Conservation (phyloP, 2,888 invertebrate genomes). For the Hoplodrina ambigua region DNA sequence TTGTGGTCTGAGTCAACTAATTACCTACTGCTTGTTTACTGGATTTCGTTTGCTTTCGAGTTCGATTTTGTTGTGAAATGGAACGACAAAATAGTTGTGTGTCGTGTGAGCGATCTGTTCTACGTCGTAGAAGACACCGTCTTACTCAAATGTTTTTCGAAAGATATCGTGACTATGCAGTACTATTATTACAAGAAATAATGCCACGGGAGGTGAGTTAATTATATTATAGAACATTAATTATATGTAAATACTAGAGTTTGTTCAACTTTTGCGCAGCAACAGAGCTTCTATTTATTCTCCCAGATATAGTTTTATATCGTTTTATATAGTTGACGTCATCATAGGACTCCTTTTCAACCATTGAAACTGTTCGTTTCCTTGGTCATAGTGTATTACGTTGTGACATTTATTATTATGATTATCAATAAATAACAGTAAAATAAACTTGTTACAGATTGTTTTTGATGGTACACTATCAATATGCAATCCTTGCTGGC, state of each 20-base stretch:
- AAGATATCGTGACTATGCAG: background rate
- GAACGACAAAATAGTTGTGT: constrained; percentile 14
- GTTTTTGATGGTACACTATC: constrained; percentile 12
- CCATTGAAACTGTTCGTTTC: constrained; percentile 10
- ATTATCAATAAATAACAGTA: constrained; percentile 16
- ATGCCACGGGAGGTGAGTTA: background rate
- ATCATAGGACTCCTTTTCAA: constrained; percentile 9
- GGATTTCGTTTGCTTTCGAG: constrained; percentile 1
- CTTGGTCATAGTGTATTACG: constrained; percentile 12
- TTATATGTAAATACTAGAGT: background rate
- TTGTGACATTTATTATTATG: constrained; percentile 13
- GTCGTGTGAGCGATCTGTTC: constrained; percentile 3
- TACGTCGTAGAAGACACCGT: constrained; percentile 8
- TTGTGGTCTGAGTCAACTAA: constrained; percentile 1
- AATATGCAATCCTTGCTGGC: constrained; percentile 18
- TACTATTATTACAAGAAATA: background rate
- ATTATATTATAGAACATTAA: constrained; percentile 1
- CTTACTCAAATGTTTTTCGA: background rate
- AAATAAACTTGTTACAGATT: constrained; percentile 20
- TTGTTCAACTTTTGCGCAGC: background rate
- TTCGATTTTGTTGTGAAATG: constrained; percentile 6
- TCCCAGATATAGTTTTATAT: constrained; percentile 3
- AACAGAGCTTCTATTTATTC: constrained; percentile 1
- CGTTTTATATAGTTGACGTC: constrained; percentile 10
- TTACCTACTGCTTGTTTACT: constrained; percentile 13